Evolutionary conservation across 2,888 invertebrate species (phyloP).

Genomic region (Meteorus cinctellus): DNA sequence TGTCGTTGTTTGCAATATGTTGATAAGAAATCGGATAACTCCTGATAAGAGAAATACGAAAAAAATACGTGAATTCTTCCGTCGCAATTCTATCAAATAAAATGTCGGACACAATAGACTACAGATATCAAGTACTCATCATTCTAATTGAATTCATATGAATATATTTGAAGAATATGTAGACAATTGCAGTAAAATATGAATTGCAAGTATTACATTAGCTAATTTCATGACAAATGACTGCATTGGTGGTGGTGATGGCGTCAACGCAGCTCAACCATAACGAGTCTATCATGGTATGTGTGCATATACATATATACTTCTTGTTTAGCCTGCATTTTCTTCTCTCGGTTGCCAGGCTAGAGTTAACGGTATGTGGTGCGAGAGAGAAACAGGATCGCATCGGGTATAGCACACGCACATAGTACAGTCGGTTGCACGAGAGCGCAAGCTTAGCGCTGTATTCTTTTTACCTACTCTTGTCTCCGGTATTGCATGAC

Average conservation of each 20-base stretch:
- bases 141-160: too few species aligned
- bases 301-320: conserved; percentile 45
- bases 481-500: conserved; percentile 35
- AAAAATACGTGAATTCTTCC: conserved; percentile 19
- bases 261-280: conserved; percentile 24
- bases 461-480: conserved; percentile 39
- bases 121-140: neutral
- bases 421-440: conserved; percentile 45
- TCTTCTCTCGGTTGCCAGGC: conserved; percentile 64
- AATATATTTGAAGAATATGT: too few species aligned
- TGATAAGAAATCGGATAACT: conserved; percentile 22
- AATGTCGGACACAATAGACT: neutral
- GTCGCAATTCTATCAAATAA: neutral
- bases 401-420: conserved; percentile 29
- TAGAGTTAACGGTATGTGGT: conserved; percentile 64
- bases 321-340: conserved; percentile 48
- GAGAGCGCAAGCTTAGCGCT: conserved; percentile 36
- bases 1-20: neutral
- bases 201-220: conserved; percentile 6
- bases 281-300: conserved; percentile 35
- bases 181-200: neutral
- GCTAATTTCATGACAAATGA: neutral
- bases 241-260: conserved; percentile 7
- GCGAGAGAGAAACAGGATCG: conserved; percentile 46
- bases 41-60: conserved; percentile 29